Percentiles rank a stretch among this genome's conserved stretches.
Evolutionary conservation across 1,140 invertebrate species (phyloP).

Genomic region (Anastatus disparis): DNA sequence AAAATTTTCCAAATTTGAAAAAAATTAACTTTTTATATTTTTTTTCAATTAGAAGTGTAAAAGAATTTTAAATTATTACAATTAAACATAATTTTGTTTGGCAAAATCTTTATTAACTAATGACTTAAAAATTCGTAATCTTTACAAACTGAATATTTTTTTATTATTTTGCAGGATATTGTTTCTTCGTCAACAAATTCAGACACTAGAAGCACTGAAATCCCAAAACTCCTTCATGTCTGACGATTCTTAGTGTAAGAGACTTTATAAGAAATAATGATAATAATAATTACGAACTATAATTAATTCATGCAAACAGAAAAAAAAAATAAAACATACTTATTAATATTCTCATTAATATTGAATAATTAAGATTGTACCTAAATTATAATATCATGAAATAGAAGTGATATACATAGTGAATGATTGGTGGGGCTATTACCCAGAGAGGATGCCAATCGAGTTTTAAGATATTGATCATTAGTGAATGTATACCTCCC

Average conservation of each 20-base stretch:
- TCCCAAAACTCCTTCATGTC: conserved; percentile 92
- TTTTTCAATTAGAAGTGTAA: background rate
- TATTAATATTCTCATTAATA: conserved; percentile 69
- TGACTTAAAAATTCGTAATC: too few relatives aligned
- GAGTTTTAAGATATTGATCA: conserved; percentile 57
- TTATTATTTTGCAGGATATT: conserved; percentile 77
- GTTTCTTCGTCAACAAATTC: conserved; percentile 90
- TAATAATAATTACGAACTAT: conserved; percentile 66
- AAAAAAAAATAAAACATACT: conserved; percentile 64
- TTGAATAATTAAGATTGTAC: conserved; percentile 68
- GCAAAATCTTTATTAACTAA: too few relatives aligned
- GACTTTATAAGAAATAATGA: conserved; percentile 62
- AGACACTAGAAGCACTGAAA: conserved; percentile 89
- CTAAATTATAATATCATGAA: conserved; percentile 66
- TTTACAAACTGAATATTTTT: background rate
- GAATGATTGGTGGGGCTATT: conserved; percentile 55
- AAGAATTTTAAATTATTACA: background rate
- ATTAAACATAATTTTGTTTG: conserved; percentile 6
- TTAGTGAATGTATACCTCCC: conserved; percentile 60
- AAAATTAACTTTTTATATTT: too few relatives aligned
- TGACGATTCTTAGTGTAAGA: conserved; percentile 75
- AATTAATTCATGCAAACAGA: conserved; percentile 66
- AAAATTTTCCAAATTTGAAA: too few relatives aligned
- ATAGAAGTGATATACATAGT: conserved; percentile 64
- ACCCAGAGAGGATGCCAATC: conserved; percentile 58